phyloP scores from a whole-genome alignment of 2,113 vertebrate genomes.

The Oryzias melastigma region DNA sequence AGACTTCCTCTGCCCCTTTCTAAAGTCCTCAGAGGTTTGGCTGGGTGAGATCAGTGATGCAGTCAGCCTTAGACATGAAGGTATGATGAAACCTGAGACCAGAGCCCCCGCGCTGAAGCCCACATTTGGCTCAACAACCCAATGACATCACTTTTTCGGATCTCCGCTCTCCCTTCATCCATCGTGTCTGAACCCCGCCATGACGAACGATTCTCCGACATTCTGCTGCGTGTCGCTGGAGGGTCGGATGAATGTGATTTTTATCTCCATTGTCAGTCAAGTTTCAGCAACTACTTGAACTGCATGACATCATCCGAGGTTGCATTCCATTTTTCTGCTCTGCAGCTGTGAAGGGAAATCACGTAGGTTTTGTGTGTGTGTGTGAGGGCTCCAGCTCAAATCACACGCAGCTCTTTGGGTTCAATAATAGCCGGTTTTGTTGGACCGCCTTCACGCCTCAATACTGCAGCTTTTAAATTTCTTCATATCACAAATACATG shows the following conservation, averaged over 20 bases:
- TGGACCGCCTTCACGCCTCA: constrained; percentile 7
- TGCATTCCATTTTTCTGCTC: constrained; percentile 34
- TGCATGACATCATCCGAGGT: constrained; percentile 48
- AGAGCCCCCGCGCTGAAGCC: constrained; percentile 54
- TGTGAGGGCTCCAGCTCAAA: constrained; percentile 9
- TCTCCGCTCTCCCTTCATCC: constrained; percentile 21
- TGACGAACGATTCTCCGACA: background rate
- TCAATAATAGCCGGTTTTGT: constrained; percentile 24
- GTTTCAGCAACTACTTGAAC: constrained; percentile 22
- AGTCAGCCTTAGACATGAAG: constrained; percentile 39
- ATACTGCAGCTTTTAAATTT: too few species aligned
- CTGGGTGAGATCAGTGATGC: constrained; percentile 53
- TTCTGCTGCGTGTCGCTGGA: constrained; percentile 4
- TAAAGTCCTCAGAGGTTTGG: constrained; percentile 36
- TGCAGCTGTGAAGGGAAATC: constrained; percentile 21
- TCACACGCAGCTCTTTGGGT: constrained; percentile 26
- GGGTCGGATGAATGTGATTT: constrained; percentile 4
- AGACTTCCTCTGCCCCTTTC: constrained; percentile 48
- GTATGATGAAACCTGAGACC: constrained; percentile 61
- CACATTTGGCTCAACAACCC: constrained; percentile 51
- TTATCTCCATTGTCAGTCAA: constrained; percentile 5
- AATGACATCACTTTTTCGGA: constrained; percentile 57
- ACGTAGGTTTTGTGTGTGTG: background rate
- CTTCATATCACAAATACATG: too few species aligned
- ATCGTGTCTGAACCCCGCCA: constrained; percentile 3